phyloP scores from a whole-genome alignment of 2,797 vertebrate species.

The Anguilla obscura region DNA sequence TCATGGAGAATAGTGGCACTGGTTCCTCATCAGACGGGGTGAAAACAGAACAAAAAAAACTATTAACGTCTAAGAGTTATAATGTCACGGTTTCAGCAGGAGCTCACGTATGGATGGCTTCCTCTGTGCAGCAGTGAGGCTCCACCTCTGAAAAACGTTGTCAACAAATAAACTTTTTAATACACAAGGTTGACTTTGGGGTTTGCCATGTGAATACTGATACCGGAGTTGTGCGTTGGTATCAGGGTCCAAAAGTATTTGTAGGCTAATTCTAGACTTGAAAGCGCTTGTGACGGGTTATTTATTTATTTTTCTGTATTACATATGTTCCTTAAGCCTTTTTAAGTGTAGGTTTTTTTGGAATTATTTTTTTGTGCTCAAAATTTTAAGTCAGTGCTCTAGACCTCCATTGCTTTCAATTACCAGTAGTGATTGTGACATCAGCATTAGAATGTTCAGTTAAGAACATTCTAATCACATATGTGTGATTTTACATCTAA shows the following conservation, averaged over 20 bases:
- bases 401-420: too few relatives aligned
- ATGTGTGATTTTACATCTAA: too few relatives aligned
- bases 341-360: too few relatives aligned
- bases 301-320: too few relatives aligned
- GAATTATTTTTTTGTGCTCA: too few relatives aligned
- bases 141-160: conserved; percentile 57
- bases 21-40: background rate
- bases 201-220: background rate
- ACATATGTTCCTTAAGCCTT: too few relatives aligned
- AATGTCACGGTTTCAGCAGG: conserved; percentile 50
- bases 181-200: conserved; percentile 45
- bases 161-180: conserved; percentile 43
- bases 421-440: too few relatives aligned
- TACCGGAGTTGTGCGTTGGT: background rate
- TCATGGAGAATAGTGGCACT: background rate
- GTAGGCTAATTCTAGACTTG: background rate
- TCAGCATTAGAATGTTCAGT: too few relatives aligned
- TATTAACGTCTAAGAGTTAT: conserved; percentile 55
- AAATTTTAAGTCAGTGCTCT: too few relatives aligned
- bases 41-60: conserved; percentile 48
- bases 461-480: too few relatives aligned
- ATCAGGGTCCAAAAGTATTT: background rate
- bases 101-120: conserved; percentile 56
- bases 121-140: conserved; percentile 49
- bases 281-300: background rate